These are phyloP conservation scores for Alligator sinensis DNA, from an alignment of 2,113 vertebrate genomes.

Conservation along the genomic window DNA sequence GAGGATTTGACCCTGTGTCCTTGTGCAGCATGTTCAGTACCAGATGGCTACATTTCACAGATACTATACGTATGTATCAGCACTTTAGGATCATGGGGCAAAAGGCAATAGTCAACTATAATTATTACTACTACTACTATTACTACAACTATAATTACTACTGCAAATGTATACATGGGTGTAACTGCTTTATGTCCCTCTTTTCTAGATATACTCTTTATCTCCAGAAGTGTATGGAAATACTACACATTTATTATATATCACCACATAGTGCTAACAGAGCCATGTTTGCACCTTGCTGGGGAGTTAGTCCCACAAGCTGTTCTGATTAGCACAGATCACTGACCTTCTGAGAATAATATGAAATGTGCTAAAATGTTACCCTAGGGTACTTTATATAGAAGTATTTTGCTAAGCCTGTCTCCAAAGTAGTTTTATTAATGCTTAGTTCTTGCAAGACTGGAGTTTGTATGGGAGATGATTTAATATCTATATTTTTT, in stretches of 20 bases:
- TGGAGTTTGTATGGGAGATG: not conserved
- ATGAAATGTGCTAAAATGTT: not conserved
- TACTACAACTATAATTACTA: not conserved
- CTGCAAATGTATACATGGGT: not conserved
- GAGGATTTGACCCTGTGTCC: conserved; percentile 24
- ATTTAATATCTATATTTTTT: not conserved
- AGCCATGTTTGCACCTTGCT: not conserved
- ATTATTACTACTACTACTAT: no score
- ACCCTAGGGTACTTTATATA: not conserved
- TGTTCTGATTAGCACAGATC: not conserved
- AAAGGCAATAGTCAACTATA: not conserved
- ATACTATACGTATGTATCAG: not conserved
- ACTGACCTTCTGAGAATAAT: not conserved
- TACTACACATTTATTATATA: not conserved
- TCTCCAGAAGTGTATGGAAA: not conserved
- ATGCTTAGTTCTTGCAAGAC: not conserved
- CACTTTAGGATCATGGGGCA: conserved; percentile 22
- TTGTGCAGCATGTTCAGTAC: not conserved
- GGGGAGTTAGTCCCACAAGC: not conserved
- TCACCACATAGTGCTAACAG: not conserved
- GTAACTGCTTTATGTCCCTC: not conserved
- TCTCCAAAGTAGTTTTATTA: conserved; percentile 20
- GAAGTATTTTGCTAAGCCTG: not conserved
- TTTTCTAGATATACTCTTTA: not conserved
- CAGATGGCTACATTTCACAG: conserved; percentile 1